Conservation (phyloP, 2,888 invertebrate species). For the Brachycybe producta region DNA sequence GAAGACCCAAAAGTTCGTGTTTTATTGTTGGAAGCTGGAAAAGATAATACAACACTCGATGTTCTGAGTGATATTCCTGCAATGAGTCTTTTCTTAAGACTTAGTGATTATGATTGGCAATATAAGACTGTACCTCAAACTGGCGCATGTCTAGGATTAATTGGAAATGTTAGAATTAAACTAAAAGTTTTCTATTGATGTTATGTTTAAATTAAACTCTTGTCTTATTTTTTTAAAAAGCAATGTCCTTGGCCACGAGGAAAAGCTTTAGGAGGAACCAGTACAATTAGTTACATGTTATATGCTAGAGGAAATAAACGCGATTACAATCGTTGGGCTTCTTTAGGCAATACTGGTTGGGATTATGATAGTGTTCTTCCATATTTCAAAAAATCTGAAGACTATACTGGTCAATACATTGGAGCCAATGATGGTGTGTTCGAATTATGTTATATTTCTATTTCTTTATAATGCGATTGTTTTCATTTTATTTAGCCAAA, state of each 20-base stretch:
- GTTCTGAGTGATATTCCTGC: constrained; percentile 57
- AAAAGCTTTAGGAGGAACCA: constrained; percentile 36
- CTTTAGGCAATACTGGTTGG: constrained; percentile 35
- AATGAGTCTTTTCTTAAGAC: not conserved
- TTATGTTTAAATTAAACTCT: not conserved
- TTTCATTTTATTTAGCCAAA: constrained; percentile 7
- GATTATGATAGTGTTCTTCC: constrained; percentile 37
- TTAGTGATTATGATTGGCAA: not conserved
- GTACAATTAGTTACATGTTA: constrained; percentile 38
- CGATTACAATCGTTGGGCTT: constrained; percentile 38
- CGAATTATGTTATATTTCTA: not conserved
- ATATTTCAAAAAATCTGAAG: constrained; percentile 36
- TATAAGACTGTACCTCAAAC: not conserved
- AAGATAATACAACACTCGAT: constrained; percentile 86
- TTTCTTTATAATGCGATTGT: not conserved
- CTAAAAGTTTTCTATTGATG: not conserved
- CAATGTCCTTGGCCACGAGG: constrained; percentile 27
- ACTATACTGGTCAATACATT: constrained; percentile 18
- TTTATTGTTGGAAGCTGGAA: constrained; percentile 70
- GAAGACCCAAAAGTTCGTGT: constrained; percentile 68
- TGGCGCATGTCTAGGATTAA: not conserved
- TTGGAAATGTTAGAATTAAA: not conserved
- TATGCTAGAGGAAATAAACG: constrained; percentile 37
- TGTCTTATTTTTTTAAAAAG: not conserved
- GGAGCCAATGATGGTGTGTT: not conserved